Conservation (phyloP, 2,888 invertebrate species). For the Hemaris fuciformis region DNA sequence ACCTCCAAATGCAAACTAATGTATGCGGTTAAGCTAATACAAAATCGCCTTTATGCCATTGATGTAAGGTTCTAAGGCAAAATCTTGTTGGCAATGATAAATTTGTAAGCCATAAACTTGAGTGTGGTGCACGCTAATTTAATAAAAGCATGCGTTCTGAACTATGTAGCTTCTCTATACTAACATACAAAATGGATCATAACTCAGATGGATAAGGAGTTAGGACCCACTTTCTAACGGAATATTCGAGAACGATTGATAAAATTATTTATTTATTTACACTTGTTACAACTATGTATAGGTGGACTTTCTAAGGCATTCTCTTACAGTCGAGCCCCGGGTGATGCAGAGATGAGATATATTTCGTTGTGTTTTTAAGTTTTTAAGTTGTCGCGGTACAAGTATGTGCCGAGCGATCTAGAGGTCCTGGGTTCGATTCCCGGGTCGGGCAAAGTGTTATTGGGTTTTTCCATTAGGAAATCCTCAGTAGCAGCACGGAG, state of each 20-base stretch:
- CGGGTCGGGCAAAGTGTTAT: too few relatives aligned
- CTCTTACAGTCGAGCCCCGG: too few relatives aligned
- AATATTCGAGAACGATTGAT: not conserved
- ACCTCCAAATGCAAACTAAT: not conserved
- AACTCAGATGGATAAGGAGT: not conserved
- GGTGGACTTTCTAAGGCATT: too few relatives aligned
- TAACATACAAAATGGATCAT: not conserved
- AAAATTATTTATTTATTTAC: too few relatives aligned
- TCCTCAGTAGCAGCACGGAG: too few relatives aligned
- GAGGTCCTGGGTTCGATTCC: too few relatives aligned
- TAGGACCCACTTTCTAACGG: not conserved
- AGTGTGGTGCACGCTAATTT: constrained; percentile 1
- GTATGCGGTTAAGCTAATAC: not conserved
- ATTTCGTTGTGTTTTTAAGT: too few relatives aligned
- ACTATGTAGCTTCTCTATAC: not conserved
- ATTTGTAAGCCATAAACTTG: not conserved
- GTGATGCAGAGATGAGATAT: too few relatives aligned
- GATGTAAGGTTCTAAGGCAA: not conserved
- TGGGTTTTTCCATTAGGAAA: too few relatives aligned
- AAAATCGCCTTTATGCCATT: not conserved
- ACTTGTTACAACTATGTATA: too few relatives aligned
- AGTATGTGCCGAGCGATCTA: too few relatives aligned
- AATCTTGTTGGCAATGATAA: not conserved
- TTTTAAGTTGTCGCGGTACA: too few relatives aligned
- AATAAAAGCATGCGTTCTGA: not conserved